A percentile compares a stretch with the other conserved stretches of the same genome.
Conservation (phyloP, 1,140 invertebrate genomes). For the Thaumetopoea pityocampa region DNA sequence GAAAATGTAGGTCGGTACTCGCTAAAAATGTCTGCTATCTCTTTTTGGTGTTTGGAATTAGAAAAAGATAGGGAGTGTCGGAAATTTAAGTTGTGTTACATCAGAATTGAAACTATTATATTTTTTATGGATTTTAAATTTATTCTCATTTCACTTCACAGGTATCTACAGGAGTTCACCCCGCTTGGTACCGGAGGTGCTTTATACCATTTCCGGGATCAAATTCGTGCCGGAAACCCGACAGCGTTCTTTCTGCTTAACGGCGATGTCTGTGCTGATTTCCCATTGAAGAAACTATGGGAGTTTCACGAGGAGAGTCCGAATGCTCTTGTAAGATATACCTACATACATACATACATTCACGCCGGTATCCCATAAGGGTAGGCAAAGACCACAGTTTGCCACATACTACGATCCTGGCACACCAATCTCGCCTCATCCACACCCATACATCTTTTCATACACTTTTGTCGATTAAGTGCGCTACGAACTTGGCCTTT, state of each 20-base stretch:
- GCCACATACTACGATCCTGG: no score
- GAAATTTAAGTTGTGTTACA: background rate
- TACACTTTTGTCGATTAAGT: no score
- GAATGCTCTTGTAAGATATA: slow-evolving; percentile 62
- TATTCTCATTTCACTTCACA: slow-evolving; percentile 28
- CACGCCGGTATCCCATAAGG: no score
- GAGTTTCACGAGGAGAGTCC: slow-evolving; percentile 83
- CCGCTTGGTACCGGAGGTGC: slow-evolving; percentile 97
- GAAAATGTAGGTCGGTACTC: no score
- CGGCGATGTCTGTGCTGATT: slow-evolving; percentile 98
- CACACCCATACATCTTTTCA: no score
- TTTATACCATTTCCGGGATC: slow-evolving; percentile 97
- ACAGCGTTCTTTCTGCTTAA: slow-evolving; percentile 97
- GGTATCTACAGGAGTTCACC: slow-evolving; percentile 96
- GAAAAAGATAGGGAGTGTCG: no score
- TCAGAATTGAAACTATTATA: background rate
- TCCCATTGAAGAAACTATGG: slow-evolving; percentile 92
- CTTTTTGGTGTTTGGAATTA: no score
- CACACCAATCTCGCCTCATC: no score
- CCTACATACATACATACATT: no score
- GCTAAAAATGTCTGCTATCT: no score
- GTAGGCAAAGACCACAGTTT: no score
- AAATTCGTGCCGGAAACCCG: slow-evolving; percentile 93
- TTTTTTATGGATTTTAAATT: background rate
- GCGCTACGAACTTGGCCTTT: no score